phyloP scores from a whole-genome alignment of 2,888 invertebrate species.

The Mimumesa dahlbomi region DNA sequence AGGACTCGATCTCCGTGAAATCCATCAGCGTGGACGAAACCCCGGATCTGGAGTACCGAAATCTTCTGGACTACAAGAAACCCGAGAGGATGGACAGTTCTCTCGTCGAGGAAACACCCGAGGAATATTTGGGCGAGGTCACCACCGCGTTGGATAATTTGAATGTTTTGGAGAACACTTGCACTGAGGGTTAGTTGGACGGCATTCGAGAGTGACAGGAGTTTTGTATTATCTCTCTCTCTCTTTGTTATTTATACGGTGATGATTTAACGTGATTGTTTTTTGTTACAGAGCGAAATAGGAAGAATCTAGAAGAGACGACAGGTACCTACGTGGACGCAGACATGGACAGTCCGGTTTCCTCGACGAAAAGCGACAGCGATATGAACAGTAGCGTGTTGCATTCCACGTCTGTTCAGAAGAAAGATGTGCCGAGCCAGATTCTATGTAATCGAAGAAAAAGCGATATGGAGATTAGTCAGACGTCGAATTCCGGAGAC shows the following conservation, averaged over 20 bases:
- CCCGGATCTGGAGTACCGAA: constrained; percentile 85
- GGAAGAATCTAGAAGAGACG: constrained; percentile 60
- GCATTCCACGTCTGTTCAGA: constrained; percentile 28
- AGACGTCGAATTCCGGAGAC: constrained; percentile 81
- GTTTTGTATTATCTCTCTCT: too few species aligned
- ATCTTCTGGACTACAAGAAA: constrained; percentile 66
- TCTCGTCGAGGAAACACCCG: constrained; percentile 75
- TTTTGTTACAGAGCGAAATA: constrained; percentile 36
- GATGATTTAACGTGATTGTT: background rate
- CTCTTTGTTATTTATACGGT: background rate
- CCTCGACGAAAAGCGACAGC: constrained; percentile 59
- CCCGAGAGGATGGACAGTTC: constrained; percentile 76
- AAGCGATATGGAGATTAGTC: constrained; percentile 74
- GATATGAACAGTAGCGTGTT: constrained; percentile 34
- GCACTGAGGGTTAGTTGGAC: constrained; percentile 61
- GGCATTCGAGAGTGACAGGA: too few species aligned
- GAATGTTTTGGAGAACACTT: constrained; percentile 58
- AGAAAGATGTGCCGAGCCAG: constrained; percentile 45
- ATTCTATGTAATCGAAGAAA: constrained; percentile 59
- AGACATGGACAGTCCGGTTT: constrained; percentile 57
- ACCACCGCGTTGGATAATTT: constrained; percentile 65
- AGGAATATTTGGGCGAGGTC: constrained; percentile 72
- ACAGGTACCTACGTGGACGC: constrained; percentile 52
- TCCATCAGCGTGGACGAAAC: constrained; percentile 96
- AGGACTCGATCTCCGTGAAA: constrained; percentile 93